Evolutionary conservation across 2,113 vertebrate genomes (phyloP).

Genomic region (Cebus imitator): DNA sequence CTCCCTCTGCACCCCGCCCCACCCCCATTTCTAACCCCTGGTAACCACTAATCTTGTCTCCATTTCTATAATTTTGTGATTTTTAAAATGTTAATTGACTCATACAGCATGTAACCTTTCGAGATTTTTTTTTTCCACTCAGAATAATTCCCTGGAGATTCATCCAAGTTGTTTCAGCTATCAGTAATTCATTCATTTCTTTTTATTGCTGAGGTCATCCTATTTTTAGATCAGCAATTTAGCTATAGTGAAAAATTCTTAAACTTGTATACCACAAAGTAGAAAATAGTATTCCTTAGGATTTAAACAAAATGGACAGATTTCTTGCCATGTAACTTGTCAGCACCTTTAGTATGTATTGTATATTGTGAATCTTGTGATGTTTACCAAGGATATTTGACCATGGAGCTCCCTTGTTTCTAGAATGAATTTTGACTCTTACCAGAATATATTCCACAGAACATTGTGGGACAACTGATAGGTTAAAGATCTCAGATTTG

Average conservation of each 20-base stretch:
- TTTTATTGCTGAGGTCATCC: neutral
- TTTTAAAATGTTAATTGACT: neutral
- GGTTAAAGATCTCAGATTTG: neutral
- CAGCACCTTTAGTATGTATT: neutral
- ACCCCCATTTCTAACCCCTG: neutral
- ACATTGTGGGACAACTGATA: neutral
- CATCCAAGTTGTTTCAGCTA: neutral
- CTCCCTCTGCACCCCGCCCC: rapidly evolving
- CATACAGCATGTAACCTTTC: neutral
- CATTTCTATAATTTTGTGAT: neutral
- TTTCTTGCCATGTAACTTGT: neutral
- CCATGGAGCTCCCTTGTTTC: too few relatives aligned
- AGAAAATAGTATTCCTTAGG: neutral
- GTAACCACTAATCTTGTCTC: neutral
- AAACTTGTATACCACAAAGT: neutral
- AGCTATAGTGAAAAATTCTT: neutral
- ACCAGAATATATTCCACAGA: neutral
- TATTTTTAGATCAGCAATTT: neutral
- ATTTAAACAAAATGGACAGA: neutral
- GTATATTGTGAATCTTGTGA: neutral
- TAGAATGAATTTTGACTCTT: neutral
- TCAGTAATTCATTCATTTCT: neutral
- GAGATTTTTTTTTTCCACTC: neutral
- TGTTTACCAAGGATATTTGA: neutral
- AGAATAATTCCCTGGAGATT: neutral